Evolutionary conservation across 2,888 invertebrate species (phyloP).

Genomic region (Drosophila tanythrix): DNA sequence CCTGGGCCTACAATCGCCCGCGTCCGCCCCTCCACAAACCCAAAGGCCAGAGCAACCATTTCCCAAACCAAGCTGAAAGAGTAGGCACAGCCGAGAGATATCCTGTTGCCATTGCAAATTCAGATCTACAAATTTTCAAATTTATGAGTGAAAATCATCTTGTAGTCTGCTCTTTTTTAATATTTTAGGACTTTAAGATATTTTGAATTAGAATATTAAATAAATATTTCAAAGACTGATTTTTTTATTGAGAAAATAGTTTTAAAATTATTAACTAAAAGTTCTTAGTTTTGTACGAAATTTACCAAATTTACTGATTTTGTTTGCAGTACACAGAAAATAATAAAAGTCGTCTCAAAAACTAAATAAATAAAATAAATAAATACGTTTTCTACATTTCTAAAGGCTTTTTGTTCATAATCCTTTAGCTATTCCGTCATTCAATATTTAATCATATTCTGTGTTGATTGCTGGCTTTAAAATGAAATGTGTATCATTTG

Average conservation of each 20-base stretch:
- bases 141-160: neutral
- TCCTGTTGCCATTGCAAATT: neutral
- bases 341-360: neutral
- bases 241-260: neutral
- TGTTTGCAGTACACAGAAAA: neutral
- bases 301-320: too few species aligned
- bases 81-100: neutral
- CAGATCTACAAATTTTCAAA: neutral
- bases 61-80: neutral
- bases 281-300: neutral
- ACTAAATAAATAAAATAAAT: neutral
- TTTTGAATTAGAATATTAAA: neutral
- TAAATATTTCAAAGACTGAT: neutral
- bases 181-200: neutral
- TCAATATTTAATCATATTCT: neutral
- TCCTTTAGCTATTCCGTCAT: neutral
- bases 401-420: neutral
- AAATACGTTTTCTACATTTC: neutral
- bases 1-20: conserved; percentile 16
- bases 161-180: too few species aligned
- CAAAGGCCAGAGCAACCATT: neutral
- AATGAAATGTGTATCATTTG: too few species aligned
- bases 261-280: neutral
- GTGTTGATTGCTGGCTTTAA: too few species aligned
- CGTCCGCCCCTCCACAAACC: conserved; percentile 13